Conservation (phyloP, 2,888 invertebrate genomes). For the Caenorhabditis japonica region DNA sequence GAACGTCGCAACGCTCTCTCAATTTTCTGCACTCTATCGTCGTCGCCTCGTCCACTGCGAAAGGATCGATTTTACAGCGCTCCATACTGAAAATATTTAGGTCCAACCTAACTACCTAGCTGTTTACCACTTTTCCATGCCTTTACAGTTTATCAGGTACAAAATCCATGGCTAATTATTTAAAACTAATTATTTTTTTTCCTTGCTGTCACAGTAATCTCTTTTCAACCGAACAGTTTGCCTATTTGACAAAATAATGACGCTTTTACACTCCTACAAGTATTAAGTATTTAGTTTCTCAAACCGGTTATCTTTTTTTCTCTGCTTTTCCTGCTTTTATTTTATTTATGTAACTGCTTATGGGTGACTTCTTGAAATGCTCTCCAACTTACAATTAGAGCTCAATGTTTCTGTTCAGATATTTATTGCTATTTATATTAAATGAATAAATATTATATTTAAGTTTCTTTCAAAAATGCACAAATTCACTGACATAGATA, state of each 20-base stretch:
- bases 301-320: constrained; percentile 37
- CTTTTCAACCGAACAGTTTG: constrained; percentile 9
- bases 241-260: constrained; percentile 37
- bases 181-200: constrained; percentile 17
- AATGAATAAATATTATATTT: constrained; percentile 16
- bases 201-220: not conserved
- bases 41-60: no score
- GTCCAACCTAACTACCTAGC: no score
- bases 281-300: constrained; percentile 31
- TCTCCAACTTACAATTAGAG: constrained; percentile 14
- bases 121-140: constrained; percentile 4
- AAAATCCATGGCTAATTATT: constrained; percentile 24
- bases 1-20: no score
- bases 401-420: constrained; percentile 12
- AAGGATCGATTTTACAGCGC: no score
- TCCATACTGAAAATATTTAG: no score
- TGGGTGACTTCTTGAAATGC: constrained; percentile 42
- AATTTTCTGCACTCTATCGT: no score
- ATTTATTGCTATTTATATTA: not conserved
- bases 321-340: constrained; percentile 16
- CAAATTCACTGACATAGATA: constrained; percentile 50
- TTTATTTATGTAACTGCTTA: constrained; percentile 30
- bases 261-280: constrained; percentile 23
- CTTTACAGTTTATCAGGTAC: constrained; percentile 40
- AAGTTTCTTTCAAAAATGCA: constrained; percentile 17